Conservation (phyloP, 2,888 invertebrate species). For the Zootermopsis nevadensis region DNA sequence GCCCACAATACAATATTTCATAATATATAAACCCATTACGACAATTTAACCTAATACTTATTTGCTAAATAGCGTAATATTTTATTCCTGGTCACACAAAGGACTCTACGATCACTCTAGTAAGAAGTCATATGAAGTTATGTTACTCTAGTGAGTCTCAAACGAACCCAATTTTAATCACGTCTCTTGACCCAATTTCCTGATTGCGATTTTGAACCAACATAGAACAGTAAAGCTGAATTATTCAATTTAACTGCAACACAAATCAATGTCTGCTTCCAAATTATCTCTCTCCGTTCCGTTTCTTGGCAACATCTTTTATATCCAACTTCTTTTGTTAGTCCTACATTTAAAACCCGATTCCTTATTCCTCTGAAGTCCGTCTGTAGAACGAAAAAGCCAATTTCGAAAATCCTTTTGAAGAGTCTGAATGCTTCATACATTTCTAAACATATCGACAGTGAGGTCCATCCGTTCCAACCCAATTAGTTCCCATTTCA, state of each 20-base stretch:
- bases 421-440: not conserved
- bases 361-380: not conserved
- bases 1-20: too few species aligned
- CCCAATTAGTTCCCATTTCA: slow-evolving; percentile 2
- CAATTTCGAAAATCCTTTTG: not conserved
- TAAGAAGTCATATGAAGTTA: too few species aligned
- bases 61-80: too few species aligned
- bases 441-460: not conserved
- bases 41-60: too few species aligned
- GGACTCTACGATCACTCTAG: too few species aligned
- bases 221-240: too few species aligned
- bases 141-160: too few species aligned
- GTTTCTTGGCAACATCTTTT: not conserved
- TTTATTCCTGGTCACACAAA: too few species aligned
- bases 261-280: not conserved
- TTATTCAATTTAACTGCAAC: not conserved
- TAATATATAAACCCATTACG: too few species aligned
- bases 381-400: not conserved
- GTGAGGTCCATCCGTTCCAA: not conserved
- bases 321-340: not conserved
- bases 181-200: too few species aligned
- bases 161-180: too few species aligned
- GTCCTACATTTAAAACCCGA: not conserved
- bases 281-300: not conserved
- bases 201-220: too few species aligned